Evolutionary conservation across 2,797 vertebrate genomes (phyloP).

Genomic region (Anolis apletophallus): DNA sequence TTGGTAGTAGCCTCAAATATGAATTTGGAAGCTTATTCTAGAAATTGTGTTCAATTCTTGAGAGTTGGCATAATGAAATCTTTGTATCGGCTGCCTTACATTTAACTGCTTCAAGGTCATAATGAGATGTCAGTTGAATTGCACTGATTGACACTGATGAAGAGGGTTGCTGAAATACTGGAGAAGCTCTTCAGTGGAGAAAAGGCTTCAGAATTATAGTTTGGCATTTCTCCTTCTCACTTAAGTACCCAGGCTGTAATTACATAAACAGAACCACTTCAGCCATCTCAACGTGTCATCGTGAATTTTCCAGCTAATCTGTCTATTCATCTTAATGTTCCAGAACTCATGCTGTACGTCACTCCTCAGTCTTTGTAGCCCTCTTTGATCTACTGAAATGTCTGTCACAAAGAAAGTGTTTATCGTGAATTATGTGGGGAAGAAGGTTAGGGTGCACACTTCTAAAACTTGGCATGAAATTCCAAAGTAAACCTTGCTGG

Average conservation of each 20-base stretch:
- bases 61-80: constrained; percentile 57
- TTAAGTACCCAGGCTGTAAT: constrained; percentile 79
- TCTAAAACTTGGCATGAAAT: constrained; percentile 87
- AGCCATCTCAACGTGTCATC: constrained; percentile 81
- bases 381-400: constrained; percentile 87
- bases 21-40: constrained; percentile 53
- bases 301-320: constrained; percentile 83
- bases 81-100: constrained; percentile 58
- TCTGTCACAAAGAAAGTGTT: constrained; percentile 82
- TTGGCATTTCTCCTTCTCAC: constrained; percentile 63
- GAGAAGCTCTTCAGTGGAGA: constrained; percentile 52
- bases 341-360: constrained; percentile 80
- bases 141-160: constrained; percentile 73
- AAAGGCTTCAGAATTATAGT: constrained; percentile 66
- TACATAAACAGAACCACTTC: constrained; percentile 87
- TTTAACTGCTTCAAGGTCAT: constrained; percentile 65
- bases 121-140: constrained; percentile 71
- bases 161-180: constrained; percentile 68
- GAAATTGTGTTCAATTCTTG: constrained; percentile 50
- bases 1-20: constrained; percentile 42
- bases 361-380: constrained; percentile 85
- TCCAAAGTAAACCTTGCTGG: constrained; percentile 86
- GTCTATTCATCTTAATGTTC: constrained; percentile 79
- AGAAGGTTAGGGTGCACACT: constrained; percentile 81
- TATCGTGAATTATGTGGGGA: constrained; percentile 86